These are phyloP conservation scores for Felis chaus DNA, from an alignment of 2,113 vertebrate genomes.

Conservation along the genomic window DNA sequence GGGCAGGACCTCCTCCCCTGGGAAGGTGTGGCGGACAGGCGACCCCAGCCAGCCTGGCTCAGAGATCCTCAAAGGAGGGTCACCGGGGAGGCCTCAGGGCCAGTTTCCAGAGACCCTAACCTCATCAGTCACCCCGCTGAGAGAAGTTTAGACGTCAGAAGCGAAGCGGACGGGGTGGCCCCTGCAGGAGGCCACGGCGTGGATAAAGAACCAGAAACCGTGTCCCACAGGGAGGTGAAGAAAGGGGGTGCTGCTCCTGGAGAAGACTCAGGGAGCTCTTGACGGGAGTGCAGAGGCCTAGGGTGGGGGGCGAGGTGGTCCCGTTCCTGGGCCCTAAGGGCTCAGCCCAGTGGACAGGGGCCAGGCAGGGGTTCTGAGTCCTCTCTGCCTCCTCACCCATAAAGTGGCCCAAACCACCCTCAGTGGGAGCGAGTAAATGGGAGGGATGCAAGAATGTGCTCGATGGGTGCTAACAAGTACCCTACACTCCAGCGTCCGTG, in stretches of 20 bases:
- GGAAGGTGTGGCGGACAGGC: background rate
- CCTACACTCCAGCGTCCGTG: rapidly evolving
- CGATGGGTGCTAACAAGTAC: rapidly evolving
- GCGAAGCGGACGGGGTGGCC: background rate
- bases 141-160: background rate
- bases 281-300: rapidly evolving
- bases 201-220: background rate
- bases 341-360: too few species aligned
- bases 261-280: background rate
- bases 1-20: background rate
- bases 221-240: background rate
- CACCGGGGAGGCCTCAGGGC: background rate
- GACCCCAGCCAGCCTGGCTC: background rate
- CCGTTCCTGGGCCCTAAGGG: background rate
- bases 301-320: background rate
- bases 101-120: background rate
- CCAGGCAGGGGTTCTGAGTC: background rate
- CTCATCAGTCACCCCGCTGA: background rate
- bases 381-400: background rate
- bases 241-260: background rate
- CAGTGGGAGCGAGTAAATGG: background rate
- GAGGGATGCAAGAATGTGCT: rapidly evolving
- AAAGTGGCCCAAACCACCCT: background rate
- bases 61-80: background rate
- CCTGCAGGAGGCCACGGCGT: background rate